phyloP scores from a whole-genome alignment of 2,113 vertebrate genomes.

The Pangasianodon hypophthalmus region DNA sequence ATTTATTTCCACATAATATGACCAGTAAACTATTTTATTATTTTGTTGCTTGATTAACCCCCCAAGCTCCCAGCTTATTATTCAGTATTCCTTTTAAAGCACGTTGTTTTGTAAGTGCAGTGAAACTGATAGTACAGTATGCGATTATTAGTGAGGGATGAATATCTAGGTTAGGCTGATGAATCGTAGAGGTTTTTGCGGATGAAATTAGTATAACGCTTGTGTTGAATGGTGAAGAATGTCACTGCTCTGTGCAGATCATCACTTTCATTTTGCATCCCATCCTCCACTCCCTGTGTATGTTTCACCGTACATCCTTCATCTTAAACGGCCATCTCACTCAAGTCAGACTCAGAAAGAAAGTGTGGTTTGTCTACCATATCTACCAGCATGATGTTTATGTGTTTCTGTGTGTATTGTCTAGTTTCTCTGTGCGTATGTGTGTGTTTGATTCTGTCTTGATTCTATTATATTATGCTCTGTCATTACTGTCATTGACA shows the following conservation, averaged over 20 bases:
- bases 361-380: conserved; percentile 73
- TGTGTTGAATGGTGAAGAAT: conserved; percentile 33
- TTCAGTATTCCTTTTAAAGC: neutral
- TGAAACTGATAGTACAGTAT: neutral
- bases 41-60: neutral
- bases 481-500: conserved; percentile 71
- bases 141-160: no score
- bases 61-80: neutral
- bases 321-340: conserved; percentile 75
- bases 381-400: conserved; percentile 66
- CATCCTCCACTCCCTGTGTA: conserved; percentile 64
- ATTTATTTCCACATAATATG: conserved; percentile 19
- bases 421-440: conserved; percentile 41
- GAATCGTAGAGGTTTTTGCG: neutral
- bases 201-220: neutral
- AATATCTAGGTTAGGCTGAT: neutral
- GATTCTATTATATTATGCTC: conserved; percentile 57
- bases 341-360: conserved; percentile 87
- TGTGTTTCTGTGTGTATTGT: conserved; percentile 46
- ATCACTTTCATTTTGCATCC: conserved; percentile 53
- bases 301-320: conserved; percentile 68
- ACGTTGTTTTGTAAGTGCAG: neutral
- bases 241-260: conserved; percentile 35
- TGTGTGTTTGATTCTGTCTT: conserved; percentile 35
- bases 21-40: neutral